Percentiles rank a stretch among this genome's conserved stretches.
Evolutionary conservation across 2,113 vertebrate species (phyloP).

Genomic region (Loxodonta africana): DNA sequence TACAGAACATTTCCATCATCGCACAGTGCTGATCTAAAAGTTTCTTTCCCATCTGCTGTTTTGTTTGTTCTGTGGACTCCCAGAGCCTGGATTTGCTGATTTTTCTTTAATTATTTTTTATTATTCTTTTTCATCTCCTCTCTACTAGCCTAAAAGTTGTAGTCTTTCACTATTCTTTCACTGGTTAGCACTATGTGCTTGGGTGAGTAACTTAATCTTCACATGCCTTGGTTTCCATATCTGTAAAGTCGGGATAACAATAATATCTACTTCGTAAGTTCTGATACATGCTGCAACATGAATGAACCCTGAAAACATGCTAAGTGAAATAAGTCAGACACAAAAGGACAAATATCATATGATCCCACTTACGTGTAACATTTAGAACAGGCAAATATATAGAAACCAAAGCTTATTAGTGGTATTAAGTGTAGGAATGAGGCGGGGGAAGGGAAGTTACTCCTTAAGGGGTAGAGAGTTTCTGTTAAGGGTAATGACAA

Average conservation of each 20-base stretch:
- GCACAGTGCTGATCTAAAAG: background rate
- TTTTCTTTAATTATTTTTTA: conserved; percentile 58
- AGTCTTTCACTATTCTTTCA: conserved; percentile 36
- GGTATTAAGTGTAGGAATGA: background rate
- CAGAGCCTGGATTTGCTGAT: background rate
- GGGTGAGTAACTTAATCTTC: background rate
- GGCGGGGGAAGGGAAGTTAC: too few species aligned
- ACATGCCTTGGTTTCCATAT: background rate
- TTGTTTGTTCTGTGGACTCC: conserved; percentile 13
- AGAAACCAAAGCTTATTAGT: background rate
- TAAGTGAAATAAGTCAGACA: background rate
- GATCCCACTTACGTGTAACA: background rate
- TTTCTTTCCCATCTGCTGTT: background rate
- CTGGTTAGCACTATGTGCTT: background rate
- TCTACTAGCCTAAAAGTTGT: background rate
- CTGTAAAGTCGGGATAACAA: background rate
- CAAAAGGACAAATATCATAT: background rate
- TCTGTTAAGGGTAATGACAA: background rate
- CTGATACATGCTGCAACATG: background rate
- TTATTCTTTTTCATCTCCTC: background rate
- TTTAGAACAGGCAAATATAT: background rate
- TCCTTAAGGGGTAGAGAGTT: background rate
- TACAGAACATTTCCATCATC: background rate
- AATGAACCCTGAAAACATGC: background rate
- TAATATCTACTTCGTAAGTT: background rate